Percentiles rank a stretch among this genome's conserved stretches.
Evolutionary conservation across 2,888 invertebrate genomes (phyloP).

Genomic region (Papilio gigon): DNA sequence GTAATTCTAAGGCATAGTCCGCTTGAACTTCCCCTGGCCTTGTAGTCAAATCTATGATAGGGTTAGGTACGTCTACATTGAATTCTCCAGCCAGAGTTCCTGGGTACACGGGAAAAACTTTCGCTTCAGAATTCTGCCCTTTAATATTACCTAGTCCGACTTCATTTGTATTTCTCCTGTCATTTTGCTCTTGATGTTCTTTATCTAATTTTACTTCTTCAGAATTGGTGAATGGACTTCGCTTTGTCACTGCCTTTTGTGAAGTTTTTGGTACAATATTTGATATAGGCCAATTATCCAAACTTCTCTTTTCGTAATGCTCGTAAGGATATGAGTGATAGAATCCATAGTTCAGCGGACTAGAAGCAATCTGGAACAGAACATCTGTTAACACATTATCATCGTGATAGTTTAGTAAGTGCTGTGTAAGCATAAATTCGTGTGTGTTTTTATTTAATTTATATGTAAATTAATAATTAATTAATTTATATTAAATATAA

Average conservation of each 20-base stretch:
- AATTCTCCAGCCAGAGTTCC: slow-evolving; percentile 54
- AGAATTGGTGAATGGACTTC: slow-evolving; percentile 51
- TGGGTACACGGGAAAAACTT: slow-evolving; percentile 64
- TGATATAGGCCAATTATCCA: slow-evolving; percentile 63
- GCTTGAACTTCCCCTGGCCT: slow-evolving; percentile 76
- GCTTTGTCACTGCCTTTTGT: slow-evolving; percentile 56
- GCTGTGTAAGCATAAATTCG: slow-evolving; percentile 56
- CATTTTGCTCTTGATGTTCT: slow-evolving; percentile 54
- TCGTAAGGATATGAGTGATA: slow-evolving; percentile 83
- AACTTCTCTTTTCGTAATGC: slow-evolving; percentile 74
- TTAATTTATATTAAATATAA: slow-evolving; percentile 1
- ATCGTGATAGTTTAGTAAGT: slow-evolving; percentile 57
- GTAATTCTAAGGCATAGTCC: slow-evolving; percentile 75
- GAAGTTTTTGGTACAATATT: slow-evolving; percentile 64
- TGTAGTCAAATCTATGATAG: slow-evolving; percentile 66
- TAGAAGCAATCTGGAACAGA: slow-evolving; percentile 85
- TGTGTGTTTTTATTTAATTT: slow-evolving; percentile 40
- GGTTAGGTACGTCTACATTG: slow-evolving; percentile 63
- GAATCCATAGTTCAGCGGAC: slow-evolving; percentile 88
- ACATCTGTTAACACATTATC: slow-evolving; percentile 79
- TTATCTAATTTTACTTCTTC: slow-evolving; percentile 59
- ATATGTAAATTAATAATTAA: no score
- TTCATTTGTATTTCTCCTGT: slow-evolving; percentile 40
- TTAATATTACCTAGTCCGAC: slow-evolving; percentile 55
- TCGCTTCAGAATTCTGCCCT: slow-evolving; percentile 47